phyloP scores from a whole-genome alignment of 2,888 invertebrate species.

The Esperia sulphurella region DNA sequence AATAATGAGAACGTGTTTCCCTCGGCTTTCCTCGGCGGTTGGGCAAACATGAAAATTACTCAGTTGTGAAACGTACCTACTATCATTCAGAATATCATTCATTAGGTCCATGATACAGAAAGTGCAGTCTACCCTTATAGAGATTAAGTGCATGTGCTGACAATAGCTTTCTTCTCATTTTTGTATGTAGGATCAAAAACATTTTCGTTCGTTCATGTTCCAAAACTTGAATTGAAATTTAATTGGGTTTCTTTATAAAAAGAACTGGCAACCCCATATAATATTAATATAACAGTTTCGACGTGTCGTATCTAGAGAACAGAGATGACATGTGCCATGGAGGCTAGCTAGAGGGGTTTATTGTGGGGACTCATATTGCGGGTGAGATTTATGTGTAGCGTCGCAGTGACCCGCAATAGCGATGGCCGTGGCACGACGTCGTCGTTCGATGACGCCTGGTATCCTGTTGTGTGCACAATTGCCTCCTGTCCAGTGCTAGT shows the following conservation, averaged over 20 bases:
- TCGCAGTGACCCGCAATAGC: slow-evolving; percentile 18
- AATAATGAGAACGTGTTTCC: slow-evolving; percentile 75
- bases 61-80: slow-evolving; percentile 44
- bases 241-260: too few relatives aligned
- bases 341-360: slow-evolving; percentile 50
- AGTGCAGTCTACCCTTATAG: too few relatives aligned
- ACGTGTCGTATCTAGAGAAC: background rate
- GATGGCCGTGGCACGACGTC: slow-evolving; percentile 11
- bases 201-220: too few relatives aligned
- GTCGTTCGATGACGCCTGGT: background rate
- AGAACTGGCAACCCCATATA: too few relatives aligned
- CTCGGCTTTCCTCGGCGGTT: slow-evolving; percentile 45
- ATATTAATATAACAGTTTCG: too few relatives aligned
- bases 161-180: too few relatives aligned
- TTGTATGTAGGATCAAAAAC: too few relatives aligned
- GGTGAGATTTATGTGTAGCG: slow-evolving; percentile 59
- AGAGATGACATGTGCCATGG: slow-evolving; percentile 27
- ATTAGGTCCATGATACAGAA: background rate
- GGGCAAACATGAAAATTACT: slow-evolving; percentile 59
- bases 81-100: background rate
- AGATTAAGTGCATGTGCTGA: too few relatives aligned
- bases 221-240: too few relatives aligned
- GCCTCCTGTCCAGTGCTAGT: background rate
- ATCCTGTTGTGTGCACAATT: background rate
- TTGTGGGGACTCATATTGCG: slow-evolving; percentile 70